Evolutionary conservation across 1,140 invertebrate species (phyloP), one percentile per base, ranked within the genome.

Genomic region (Trachelipus rathkii): DNA sequence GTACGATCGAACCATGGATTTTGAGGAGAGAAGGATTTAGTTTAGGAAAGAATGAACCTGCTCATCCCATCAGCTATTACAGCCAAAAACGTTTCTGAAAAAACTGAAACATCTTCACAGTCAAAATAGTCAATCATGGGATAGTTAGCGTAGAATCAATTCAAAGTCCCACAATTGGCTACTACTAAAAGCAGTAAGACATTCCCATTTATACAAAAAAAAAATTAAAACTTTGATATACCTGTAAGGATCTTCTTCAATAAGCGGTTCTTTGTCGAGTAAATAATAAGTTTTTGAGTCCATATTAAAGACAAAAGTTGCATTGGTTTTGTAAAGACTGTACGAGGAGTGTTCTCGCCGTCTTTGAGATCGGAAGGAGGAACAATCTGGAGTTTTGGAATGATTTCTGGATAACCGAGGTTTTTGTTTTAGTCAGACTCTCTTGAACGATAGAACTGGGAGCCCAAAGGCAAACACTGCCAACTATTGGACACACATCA

Each of bases 251-350:
- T 88, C 87, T 0, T 89, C 86, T 82, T 90, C 89, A 60, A 86
- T 86, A 43, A 91, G 84, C 44, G 89, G 87, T 43, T 90, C 88
- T 81, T 90, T 88, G 82, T 89, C 87, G 0, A 90, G 86, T 73
- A 91, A 88, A 78, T 88, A 87, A 83, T 91, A 91, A 75, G 87
- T 85, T 80, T 89, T 90, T 72, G 88, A 88, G 69, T 88, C 87
- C 67, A 90, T 87, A 81, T 90, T 91, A 88, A 90, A 91, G 2
- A 87, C 87, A 81, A 91, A 91, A 60, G 89, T 88, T 77, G 81
- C 76, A 6, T 81, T 78, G 50, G 81, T 78, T 44, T 80, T 80
- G 75, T 77, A 80, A 19, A 77, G 77, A n/a, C 71, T 69, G 19
- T 77, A 71, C 5, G n/a, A n/a, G n/a, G n/a, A n/a, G n/a, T n/a